Conservation (phyloP, 1,140 invertebrate genomes). For the Leptinotarsa defecta region DNA sequence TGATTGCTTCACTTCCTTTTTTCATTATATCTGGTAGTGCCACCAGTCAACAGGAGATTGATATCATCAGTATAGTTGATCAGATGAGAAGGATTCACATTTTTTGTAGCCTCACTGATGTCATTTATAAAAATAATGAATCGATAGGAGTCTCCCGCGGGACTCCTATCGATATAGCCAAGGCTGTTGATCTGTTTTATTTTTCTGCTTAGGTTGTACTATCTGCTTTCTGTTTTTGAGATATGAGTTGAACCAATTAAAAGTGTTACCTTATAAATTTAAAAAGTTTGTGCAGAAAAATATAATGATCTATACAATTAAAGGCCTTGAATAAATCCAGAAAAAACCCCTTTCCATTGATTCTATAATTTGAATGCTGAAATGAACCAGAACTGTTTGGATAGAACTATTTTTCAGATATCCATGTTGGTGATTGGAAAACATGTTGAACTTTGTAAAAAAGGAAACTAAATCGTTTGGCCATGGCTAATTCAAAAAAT, state of each 20-base stretch:
- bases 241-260: neutral
- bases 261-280: neutral
- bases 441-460: neutral
- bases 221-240: constrained; percentile 4
- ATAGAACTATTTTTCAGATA: constrained; percentile 10
- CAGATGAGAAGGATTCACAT: neutral
- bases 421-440: constrained; percentile 3
- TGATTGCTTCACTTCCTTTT: neutral
- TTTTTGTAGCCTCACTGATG: neutral
- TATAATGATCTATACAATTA: constrained; percentile 61
- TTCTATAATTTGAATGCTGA: neutral
- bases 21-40: constrained; percentile 4
- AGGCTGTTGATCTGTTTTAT: neutral
- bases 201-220: neutral
- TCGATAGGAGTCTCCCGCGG: neutral
- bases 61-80: constrained; percentile 4
- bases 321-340: constrained; percentile 2
- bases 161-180: too few species aligned
- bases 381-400: neutral
- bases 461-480: neutral
- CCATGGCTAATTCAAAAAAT: neutral
- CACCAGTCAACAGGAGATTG: neutral
- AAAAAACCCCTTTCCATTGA: neutral
- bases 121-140: neutral
- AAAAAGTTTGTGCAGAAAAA: neutral